phyloP scores from a whole-genome alignment of 2,113 vertebrate genomes.

The Prunella himalayana region DNA sequence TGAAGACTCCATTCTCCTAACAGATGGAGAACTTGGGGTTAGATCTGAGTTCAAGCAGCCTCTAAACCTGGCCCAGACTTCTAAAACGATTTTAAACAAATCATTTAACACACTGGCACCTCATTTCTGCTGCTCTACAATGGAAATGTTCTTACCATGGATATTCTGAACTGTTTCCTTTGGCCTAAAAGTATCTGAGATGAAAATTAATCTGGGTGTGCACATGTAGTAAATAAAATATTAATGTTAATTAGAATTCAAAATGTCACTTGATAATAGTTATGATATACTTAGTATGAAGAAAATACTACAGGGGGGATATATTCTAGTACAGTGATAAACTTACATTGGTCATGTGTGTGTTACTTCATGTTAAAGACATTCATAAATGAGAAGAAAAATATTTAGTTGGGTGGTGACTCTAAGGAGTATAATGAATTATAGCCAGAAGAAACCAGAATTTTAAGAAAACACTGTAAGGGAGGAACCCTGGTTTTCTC shows the following conservation, averaged over 20 bases:
- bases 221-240: background rate
- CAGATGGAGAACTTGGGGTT: background rate
- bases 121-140: background rate
- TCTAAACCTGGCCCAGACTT: background rate
- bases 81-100: background rate
- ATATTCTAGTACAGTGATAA: background rate
- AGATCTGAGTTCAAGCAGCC: background rate
- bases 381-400: background rate
- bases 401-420: background rate
- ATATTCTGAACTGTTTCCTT: background rate
- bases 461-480: background rate
- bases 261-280: background rate
- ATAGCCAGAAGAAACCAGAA: background rate
- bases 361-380: background rate
- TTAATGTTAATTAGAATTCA: background rate
- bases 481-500: accelerated
- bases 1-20: background rate
- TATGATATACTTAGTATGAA: background rate
- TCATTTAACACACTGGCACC: background rate
- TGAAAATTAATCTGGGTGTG: background rate
- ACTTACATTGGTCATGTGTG: accelerated
- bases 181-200: background rate
- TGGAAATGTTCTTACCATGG: background rate
- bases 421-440: background rate
- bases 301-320: background rate